Conservation (phyloP, 2,113 vertebrate species). For the Hiodon tergisus region DNA sequence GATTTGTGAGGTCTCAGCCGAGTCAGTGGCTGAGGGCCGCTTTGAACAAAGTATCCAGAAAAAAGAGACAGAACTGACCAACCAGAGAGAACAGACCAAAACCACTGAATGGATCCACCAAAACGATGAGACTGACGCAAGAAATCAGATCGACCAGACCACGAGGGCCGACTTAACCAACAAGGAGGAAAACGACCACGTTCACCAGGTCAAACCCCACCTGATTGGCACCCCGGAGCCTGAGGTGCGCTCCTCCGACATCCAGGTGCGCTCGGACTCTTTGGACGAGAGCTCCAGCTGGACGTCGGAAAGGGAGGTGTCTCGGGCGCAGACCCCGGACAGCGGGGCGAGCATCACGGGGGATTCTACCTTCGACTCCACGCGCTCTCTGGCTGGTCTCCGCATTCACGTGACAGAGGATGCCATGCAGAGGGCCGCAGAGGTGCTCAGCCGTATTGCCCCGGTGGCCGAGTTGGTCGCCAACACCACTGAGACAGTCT, state of each 20-base stretch:
- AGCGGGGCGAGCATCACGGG: slow-evolving; percentile 5
- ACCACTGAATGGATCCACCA: neutral
- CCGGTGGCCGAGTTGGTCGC: slow-evolving; percentile 1
- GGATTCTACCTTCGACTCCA: slow-evolving; percentile 31
- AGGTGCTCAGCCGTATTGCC: slow-evolving; percentile 39
- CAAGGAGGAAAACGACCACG: slow-evolving; percentile 4
- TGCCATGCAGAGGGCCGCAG: slow-evolving; percentile 41
- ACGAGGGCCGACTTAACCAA: slow-evolving; percentile 9
- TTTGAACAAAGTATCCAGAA: neutral
- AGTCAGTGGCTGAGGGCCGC: too few species aligned
- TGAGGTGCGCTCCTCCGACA: too few species aligned
- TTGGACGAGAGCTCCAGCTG: slow-evolving; percentile 27
- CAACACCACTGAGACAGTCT: slow-evolving; percentile 42
- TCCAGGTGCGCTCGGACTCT: too few species aligned
- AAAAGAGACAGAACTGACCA: neutral
- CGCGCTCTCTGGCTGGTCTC: slow-evolving; percentile 36
- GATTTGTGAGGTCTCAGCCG: too few species aligned
- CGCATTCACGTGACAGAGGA: slow-evolving; percentile 38
- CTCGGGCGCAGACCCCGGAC: neutral
- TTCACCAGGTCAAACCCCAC: too few species aligned
- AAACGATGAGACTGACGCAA: neutral
- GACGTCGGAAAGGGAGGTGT: slow-evolving; percentile 41
- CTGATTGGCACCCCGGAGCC: neutral
- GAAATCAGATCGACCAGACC: slow-evolving; percentile 10
- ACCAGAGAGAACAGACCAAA: neutral